Evolutionary conservation across 2,797 vertebrate genomes (phyloP), one percentile per base, ranked within the genome.

Genomic region (Erpetoichthys calabaricus): DNA sequence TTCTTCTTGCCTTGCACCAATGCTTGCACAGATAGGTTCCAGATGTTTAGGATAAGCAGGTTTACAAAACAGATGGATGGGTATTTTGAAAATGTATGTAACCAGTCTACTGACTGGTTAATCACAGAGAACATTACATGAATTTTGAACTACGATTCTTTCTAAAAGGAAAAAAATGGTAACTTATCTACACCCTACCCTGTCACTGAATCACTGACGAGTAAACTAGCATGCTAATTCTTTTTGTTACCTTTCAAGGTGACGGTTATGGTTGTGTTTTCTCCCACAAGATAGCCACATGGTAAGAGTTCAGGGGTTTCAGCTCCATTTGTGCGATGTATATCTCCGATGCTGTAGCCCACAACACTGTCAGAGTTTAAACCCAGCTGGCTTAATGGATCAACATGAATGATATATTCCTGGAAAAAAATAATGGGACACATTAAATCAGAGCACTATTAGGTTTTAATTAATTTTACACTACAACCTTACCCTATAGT

Each of bases 251-350:
- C 93, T 91, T 85, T 95, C 64, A 99, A 72, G 2, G 78, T 77
- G 64, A 99, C 91, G 6, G 88, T 88, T 80, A 98, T 97, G 53
- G 89, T 93, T 62, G 91, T 90, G 73, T 87, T 97, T 69, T 98
- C 94, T 5, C 95, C 95, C n/a, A 99, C 94, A 10, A 99, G 81
- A 69, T 99, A 99, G 43, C 94, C 95, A 5, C 94, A 99, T 60
- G 94, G 95, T 65, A 98, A 82, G 51, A 99, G 85, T 70, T 99
- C 95, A 0, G 95, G 95, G 0, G 87, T 90, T 58, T 83, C 83
- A 0, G 86, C 83, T 0, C 74, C 64, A 0, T 75, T 75, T 44
- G 72, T 78, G 3, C 94, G 87, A 25, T 83, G 81, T 69, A 99
- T 77, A 4, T 99, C 94, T 0, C 94, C 93, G 0, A 99, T 97